Evolutionary conservation across 2,797 vertebrate genomes (phyloP).

Genomic region (Falco peregrinus): DNA sequence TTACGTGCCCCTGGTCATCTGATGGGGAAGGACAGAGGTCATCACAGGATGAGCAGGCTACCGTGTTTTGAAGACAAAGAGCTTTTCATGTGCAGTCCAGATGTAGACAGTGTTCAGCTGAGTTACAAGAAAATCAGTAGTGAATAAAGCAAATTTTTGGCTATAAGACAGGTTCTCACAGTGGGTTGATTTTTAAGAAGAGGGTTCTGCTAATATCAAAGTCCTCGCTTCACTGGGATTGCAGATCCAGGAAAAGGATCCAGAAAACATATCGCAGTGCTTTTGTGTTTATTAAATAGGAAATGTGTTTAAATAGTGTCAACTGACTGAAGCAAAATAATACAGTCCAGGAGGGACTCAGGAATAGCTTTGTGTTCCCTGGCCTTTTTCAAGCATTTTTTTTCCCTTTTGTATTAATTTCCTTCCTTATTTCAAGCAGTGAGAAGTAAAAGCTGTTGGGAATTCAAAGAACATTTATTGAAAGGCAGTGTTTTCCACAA

Average conservation of each 20-base stretch:
- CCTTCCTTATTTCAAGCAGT: background rate
- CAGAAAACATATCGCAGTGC: slow-evolving; percentile 25
- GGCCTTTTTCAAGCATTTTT: slow-evolving; percentile 8
- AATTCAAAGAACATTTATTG: background rate
- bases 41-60: background rate
- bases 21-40: background rate
- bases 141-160: background rate
- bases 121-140: background rate
- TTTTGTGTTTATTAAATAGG: slow-evolving; percentile 60
- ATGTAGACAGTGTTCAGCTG: background rate
- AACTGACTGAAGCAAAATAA: slow-evolving; percentile 30
- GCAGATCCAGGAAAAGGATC: slow-evolving; percentile 24
- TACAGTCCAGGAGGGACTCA: slow-evolving; percentile 2
- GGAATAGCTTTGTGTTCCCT: background rate
- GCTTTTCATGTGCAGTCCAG: background rate
- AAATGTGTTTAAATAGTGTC: slow-evolving; percentile 61
- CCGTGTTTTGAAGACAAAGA: background rate
- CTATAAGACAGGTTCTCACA: background rate
- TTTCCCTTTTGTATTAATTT: background rate
- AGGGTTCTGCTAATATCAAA: background rate
- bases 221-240: background rate
- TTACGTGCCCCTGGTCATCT: background rate
- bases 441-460: background rate
- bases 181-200: background rate
- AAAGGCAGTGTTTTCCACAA: background rate